phyloP scores from a whole-genome alignment of 2,888 invertebrate genomes.

The Spodoptera picta region DNA sequence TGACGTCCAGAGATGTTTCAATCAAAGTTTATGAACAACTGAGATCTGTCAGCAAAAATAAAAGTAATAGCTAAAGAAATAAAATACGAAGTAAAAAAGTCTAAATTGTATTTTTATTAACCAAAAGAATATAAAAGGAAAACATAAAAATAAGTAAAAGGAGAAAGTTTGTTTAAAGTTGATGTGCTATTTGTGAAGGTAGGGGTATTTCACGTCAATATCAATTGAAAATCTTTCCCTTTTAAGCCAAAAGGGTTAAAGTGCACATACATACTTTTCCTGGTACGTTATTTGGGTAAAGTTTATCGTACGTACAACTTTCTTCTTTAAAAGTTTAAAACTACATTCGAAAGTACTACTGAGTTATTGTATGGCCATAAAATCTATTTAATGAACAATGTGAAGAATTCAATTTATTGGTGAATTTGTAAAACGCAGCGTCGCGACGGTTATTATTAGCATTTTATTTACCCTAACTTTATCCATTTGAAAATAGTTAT shows the following conservation, averaged over 20 bases:
- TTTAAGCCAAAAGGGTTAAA: slow-evolving; percentile 21
- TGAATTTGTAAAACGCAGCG: slow-evolving; percentile 25
- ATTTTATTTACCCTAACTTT: slow-evolving; percentile 6
- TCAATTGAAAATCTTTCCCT: slow-evolving; percentile 22
- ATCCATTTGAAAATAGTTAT: neutral
- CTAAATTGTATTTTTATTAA: slow-evolving; percentile 55
- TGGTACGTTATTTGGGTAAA: slow-evolving; percentile 12
- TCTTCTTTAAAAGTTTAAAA: slow-evolving; percentile 38
- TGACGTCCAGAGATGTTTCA: slow-evolving; percentile 21
- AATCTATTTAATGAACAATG: slow-evolving; percentile 28
- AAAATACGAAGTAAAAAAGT: slow-evolving; percentile 52
- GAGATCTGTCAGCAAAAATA: slow-evolving; percentile 57
- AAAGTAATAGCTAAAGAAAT: slow-evolving; percentile 56
- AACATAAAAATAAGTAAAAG: slow-evolving; percentile 27
- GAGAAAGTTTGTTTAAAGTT: slow-evolving; percentile 26
- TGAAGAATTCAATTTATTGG: slow-evolving; percentile 13
- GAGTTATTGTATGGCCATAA: slow-evolving; percentile 19
- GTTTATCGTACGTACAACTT: slow-evolving; percentile 30
- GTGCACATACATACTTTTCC: slow-evolving; percentile 24
- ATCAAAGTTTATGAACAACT: slow-evolving; percentile 29
- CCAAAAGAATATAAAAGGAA: slow-evolving; percentile 36
- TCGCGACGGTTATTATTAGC: slow-evolving; percentile 8
- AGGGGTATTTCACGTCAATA: slow-evolving; percentile 15
- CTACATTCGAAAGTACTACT: slow-evolving; percentile 39
- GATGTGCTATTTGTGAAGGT: slow-evolving; percentile 23